Evolutionary conservation across 53 echinoderm and acorn worm species (phyloP), one percentile per base, ranked within the genome.

Genomic region (Crossaster papposus): DNA sequence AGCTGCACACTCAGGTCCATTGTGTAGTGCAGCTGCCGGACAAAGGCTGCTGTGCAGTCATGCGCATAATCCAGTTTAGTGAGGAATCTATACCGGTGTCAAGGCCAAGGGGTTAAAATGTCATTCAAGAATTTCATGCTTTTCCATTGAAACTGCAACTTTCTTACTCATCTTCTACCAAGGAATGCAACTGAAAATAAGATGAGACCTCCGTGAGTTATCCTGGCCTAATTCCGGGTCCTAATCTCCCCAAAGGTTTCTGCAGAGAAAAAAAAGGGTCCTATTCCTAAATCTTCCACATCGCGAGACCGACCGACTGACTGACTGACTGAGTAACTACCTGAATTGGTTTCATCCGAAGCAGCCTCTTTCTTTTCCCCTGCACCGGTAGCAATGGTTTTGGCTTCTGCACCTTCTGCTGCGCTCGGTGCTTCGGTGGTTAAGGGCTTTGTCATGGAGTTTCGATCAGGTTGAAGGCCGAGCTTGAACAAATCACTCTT

Each of bases 401-500:
- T 23, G 24, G 64, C 53, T 33, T 65, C 26, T 36, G 84, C 54
- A n/a, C n/a, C 72, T 81, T 52, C 11, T 22, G 72, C 34, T 10
- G 79, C 15, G 24, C 29, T 58, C 6, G 80, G 13, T 32, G 44
- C 9, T 5, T 32, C 53, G 13, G 2, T 14, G 52, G 79, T 38
- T 1, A 17, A 20, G 52, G 55, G 29, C 85, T 54, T 52, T 23
- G 51, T 1, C n/a, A 14, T 14, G 8, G 51, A 31, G 7, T 30
- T 51, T 74, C 53, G 29, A 54, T 72, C 85, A n/a, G 85, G 85
- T 36, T 68, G 52, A 80, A 89, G 80, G 26, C 90, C 81, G 38
- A 68, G 58, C 78, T 44, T 79, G 79, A 88, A 64, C 64, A 88
- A 31, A 79, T 79, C 78, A 13, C 38, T 62, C 88, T 88, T 88